Percentiles rank a stretch among this genome's conserved stretches.
These are phyloP conservation scores for Petrolisthes manimaculis DNA, from an alignment of 2,888 invertebrate species.

Conservation along the genomic window DNA sequence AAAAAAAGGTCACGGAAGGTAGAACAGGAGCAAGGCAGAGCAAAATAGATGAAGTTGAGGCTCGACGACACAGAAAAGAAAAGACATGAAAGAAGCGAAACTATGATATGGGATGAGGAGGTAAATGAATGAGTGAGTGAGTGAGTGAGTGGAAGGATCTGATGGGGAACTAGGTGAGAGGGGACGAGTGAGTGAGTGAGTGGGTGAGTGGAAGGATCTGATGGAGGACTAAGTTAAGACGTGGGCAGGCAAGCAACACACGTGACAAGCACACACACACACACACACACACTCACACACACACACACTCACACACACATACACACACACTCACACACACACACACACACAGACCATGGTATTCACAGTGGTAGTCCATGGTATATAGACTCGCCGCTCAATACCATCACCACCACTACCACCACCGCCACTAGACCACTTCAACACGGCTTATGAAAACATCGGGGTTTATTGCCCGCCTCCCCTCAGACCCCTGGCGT, in stretches of 20 bases:
- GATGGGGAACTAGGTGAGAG: background rate
- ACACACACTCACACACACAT: too few relatives aligned
- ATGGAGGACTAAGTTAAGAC: background rate
- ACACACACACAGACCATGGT: background rate
- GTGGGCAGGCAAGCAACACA: too few relatives aligned
- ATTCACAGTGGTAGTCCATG: background rate
- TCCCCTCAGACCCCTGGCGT: slow-evolving; percentile 17
- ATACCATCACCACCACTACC: background rate
- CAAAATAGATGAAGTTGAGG: too few relatives aligned
- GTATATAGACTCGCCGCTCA: background rate
- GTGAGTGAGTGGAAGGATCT: too few relatives aligned
- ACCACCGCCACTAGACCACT: background rate
- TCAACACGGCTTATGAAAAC: slow-evolving; percentile 36
- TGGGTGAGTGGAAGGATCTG: background rate
- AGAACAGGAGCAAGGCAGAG: too few relatives aligned
- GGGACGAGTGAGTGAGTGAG: background rate
- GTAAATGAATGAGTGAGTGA: too few relatives aligned
- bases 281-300: too few relatives aligned
- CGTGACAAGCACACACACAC: too few relatives aligned
- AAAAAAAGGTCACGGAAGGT: too few relatives aligned
- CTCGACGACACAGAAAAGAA: background rate
- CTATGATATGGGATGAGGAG: too few relatives aligned
- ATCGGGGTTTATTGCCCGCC: slow-evolving; percentile 27
- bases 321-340: too few relatives aligned
- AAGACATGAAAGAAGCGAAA: background rate